Evolutionary conservation across 1,140 invertebrate species (phyloP).

Genomic region (Melanaphis sacchari): DNA sequence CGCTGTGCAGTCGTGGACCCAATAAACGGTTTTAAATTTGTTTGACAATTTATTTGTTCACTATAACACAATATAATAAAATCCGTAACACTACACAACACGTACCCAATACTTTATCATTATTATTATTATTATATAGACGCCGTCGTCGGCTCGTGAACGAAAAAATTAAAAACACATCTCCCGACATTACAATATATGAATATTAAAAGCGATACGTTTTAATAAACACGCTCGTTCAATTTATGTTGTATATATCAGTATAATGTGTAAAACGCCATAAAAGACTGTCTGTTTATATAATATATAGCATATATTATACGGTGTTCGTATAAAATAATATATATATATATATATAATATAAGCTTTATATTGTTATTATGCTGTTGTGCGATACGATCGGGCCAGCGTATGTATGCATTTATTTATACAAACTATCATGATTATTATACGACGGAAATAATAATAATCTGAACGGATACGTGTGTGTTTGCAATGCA

Average conservation of each 20-base stretch:
- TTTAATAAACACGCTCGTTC: constrained; percentile 48
- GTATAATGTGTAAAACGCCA: neutral
- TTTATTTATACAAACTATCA: neutral
- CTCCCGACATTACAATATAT: neutral
- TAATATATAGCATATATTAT: neutral
- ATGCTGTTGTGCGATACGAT: neutral
- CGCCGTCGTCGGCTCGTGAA: neutral
- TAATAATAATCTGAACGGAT: constrained; percentile 7
- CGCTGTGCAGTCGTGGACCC: neutral
- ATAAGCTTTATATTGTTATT: neutral
- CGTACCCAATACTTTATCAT: neutral
- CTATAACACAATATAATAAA: neutral
- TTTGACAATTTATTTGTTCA: neutral
- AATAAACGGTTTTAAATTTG: constrained; percentile 9
- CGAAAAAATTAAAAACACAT: neutral
- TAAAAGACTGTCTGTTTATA: neutral
- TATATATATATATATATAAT: neutral
- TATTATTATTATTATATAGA: neutral
- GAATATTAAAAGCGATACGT: constrained; percentile 38
- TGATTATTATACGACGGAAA: neutral
- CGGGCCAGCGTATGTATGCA: no score
- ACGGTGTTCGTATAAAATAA: neutral
- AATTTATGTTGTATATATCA: neutral
- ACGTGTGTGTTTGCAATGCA: neutral
- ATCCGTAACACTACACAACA: neutral